Percentiles rank a stretch among this genome's conserved stretches.
Conservation (phyloP, 2,113 vertebrate genomes). For the Pterophyllum scalare region DNA sequence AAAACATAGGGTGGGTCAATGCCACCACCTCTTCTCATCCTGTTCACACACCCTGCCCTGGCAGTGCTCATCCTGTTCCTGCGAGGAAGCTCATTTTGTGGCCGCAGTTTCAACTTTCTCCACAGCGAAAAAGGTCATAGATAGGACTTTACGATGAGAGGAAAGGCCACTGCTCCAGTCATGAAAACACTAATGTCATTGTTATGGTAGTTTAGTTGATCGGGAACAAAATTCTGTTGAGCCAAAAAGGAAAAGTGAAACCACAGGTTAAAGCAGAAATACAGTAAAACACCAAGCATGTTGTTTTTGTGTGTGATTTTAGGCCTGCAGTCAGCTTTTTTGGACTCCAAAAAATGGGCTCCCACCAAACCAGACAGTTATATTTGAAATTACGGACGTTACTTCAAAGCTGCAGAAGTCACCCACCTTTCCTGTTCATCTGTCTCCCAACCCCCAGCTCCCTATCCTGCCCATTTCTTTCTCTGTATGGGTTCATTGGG, state of each 20-base stretch:
- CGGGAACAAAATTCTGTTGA: not conserved
- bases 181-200: not conserved
- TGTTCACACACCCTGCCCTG: not conserved
- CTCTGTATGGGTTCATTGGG: constrained; percentile 55
- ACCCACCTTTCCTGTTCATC: constrained; percentile 6
- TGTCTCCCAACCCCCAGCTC: not conserved
- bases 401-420: constrained; percentile 52
- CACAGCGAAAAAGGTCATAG: not conserved
- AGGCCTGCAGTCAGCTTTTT: not conserved
- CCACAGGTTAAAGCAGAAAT: not conserved
- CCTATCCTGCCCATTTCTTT: constrained; percentile 43
- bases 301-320: constrained; percentile 2
- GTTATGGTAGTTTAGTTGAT: not conserved
- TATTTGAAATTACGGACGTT: constrained; percentile 36
- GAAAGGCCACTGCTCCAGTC: not conserved
- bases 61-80: too few species aligned
- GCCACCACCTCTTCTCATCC: too few species aligned
- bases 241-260: not conserved
- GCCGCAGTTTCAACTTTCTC: not conserved
- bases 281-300: not conserved
- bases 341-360: constrained; percentile 35
- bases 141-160: not conserved
- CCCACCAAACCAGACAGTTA: constrained; percentile 26
- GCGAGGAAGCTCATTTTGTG: not conserved
- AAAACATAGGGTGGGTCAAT: too few species aligned